Percentiles rank a stretch among this genome's conserved stretches.
phyloP scores from a whole-genome alignment of 2,888 invertebrate species.

The Torymus aiolomorphi region DNA sequence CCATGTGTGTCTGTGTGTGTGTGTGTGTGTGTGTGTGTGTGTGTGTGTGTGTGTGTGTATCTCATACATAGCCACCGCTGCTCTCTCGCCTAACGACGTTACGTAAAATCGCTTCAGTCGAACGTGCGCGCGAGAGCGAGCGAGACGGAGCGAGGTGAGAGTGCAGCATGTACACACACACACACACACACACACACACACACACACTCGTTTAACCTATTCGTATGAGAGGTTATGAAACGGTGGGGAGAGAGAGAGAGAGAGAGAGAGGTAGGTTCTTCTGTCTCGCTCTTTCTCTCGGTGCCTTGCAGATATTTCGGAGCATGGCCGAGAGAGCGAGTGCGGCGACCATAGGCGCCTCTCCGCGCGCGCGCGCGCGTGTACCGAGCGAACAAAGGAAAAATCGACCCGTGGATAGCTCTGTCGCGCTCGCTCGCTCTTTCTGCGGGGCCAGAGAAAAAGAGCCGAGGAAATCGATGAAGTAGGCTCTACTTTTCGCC shows the following conservation, averaged over 20 bases:
- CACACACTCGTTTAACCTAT: conserved; percentile 46
- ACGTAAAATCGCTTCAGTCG: conserved; percentile 45
- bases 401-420: conserved; percentile 44
- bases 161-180: neutral
- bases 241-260: neutral
- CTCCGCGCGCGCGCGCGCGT: neutral
- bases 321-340: conserved; percentile 1
- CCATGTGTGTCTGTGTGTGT: too few species aligned
- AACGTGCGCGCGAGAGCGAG: conserved; percentile 7
- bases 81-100: conserved; percentile 28
- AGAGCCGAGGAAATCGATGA: conserved; percentile 39
- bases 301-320: conserved; percentile 44
- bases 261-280: neutral
- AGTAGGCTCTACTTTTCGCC: conserved; percentile 25
- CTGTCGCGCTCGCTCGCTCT: conserved; percentile 26
- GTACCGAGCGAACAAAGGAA: conserved; percentile 47
- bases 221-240: conserved; percentile 52
- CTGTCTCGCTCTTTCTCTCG: neutral
- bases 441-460: conserved; percentile 15
- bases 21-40: too few species aligned
- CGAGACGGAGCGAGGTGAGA: conserved; percentile 3
- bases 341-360: too few species aligned
- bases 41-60: too few species aligned
- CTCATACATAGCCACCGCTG: neutral
- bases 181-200: neutral